Evolutionary conservation across 2,797 vertebrate species (phyloP).

Genomic region (Esox masquinongy): DNA sequence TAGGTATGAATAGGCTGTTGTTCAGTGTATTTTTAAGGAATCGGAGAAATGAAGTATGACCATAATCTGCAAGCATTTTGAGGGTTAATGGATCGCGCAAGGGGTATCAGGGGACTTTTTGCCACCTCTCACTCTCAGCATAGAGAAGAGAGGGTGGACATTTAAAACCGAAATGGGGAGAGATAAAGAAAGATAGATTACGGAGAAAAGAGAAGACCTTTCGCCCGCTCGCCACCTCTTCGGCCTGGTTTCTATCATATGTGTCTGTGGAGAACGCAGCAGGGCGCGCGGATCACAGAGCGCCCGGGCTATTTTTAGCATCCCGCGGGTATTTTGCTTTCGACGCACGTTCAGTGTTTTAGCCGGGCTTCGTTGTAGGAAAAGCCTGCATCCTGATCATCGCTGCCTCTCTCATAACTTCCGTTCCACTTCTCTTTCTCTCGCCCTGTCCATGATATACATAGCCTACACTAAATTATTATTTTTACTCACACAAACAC

Average conservation of each 20-base stretch:
- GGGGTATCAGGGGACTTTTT: slow-evolving; percentile 27
- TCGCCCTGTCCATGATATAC: slow-evolving; percentile 34
- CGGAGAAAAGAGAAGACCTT: slow-evolving; percentile 14
- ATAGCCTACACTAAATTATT: slow-evolving; percentile 19
- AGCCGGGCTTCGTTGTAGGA: slow-evolving; percentile 48
- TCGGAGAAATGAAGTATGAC: slow-evolving; percentile 29
- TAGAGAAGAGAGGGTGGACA: slow-evolving; percentile 18
- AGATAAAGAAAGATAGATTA: slow-evolving; percentile 25
- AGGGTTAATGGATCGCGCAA: slow-evolving; percentile 17
- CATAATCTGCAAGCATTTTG: slow-evolving; percentile 24
- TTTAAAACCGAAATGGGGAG: slow-evolving; percentile 15
- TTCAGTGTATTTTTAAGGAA: no score
- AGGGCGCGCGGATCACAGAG: slow-evolving; percentile 63
- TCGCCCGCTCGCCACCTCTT: slow-evolving; percentile 17
- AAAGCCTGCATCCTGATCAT: slow-evolving; percentile 40
- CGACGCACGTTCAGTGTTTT: slow-evolving; percentile 75
- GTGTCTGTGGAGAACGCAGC: slow-evolving; percentile 60
- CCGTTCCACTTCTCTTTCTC: slow-evolving; percentile 33
- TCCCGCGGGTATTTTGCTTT: slow-evolving; percentile 73
- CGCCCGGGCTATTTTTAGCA: slow-evolving; percentile 75
- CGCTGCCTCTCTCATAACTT: slow-evolving; percentile 21
- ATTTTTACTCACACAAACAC: slow-evolving; percentile 12
- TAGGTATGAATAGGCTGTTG: slow-evolving; percentile 1
- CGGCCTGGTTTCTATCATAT: slow-evolving; percentile 52
- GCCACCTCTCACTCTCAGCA: slow-evolving; percentile 15